Base-by-base conservation (phyloP, 2,797 vertebrate species). In the Pipistrellus pygmaeus region DNA sequence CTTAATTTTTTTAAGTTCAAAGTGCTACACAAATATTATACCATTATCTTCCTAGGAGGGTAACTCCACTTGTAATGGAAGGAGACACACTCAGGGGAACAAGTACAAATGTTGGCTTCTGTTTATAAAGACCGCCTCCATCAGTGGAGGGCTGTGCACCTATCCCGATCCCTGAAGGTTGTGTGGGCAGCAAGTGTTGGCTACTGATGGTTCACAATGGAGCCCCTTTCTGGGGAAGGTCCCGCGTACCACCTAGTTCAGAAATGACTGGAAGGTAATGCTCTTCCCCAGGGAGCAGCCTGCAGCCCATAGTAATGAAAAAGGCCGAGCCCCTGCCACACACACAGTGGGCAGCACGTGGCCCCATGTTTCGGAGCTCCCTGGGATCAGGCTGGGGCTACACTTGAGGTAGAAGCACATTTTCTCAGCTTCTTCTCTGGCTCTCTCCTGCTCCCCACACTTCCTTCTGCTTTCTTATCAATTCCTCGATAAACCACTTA, bases 1-100 rank as follows among this genome's bases (percentile, higher is more conserved):
- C 10, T 78, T 91, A 44, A 48, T 4, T 60, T 78, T 73, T 95
- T 81, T 8, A 75, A 86, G 38, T 78, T 88, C 51, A 51, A 89
- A 94, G n/a, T 3, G 15, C 60, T 44, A 48, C 18, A 60, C 23
- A 76, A 51, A 32, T 44, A 30, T 72, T 32, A 76, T 25, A 35
- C 10, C 20, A 55, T 21, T 21, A 27, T 72, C 30, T 94, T 84
- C 44, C n/a, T 71, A 27, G 18, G 2, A 83, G 35, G 35, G 8
- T 71, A 64, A 20, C 25, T 89, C 60, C 57, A 55, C 15, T 48
- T 94, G 71, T 78, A 91, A 64, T 5, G 1, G 30, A 35, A 76
- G 60, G 60, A 38, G 8, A 30, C 13, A 9, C 35, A 48, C 35
- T 25, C 73, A 64, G 32, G 14, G 25, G 41, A 44, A 71, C 23